Base-by-base conservation (phyloP, 1,140 invertebrate genomes). In the Piezodorus guildinii region DNA sequence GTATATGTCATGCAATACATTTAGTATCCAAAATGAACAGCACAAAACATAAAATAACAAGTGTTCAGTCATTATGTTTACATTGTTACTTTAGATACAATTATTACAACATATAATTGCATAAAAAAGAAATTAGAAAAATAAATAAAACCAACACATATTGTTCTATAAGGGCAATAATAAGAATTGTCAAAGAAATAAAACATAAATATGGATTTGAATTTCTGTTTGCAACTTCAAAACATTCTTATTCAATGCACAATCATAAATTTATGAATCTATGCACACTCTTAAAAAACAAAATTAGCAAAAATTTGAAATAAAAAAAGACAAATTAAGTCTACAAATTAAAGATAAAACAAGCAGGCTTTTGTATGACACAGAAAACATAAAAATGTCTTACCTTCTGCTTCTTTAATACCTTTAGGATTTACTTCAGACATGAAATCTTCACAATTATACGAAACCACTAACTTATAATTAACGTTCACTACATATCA, bases 171-270 rank as follows among this genome's bases (percentile, higher is more conserved):
- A 12, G 1, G 12, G 1, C 12, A 39, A 39, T 10, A 39, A 39
- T 39, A 39, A 39, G 1, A 1, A 39, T 39, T 39, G 34, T 39
- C 34, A 39, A 39, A 39, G 12, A 39, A 39, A 8, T 1, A 39
- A 39, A 39, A 39, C 34, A 30, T 30, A 39, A 39, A 39, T 39
- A 10, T 49, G 46, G 21, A 21, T 49, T 10, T 10, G 46, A 49
- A 49, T 56, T 56, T 56, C 52, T 56, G 52, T 56, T 56, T 56
- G 52, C 52, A 56, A 56, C 52, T 56, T 23, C n/a, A 49, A 49
- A 17, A 17, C n/a, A 49, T 49, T 49, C 19, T 19, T 21, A 49
- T 9, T n/a, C 5, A 49, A 49, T 21, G 19, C 19, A 49, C 19
- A 17, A 3, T 49, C 46, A n/a, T 3, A 49, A 49, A 4, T 6